Evolutionary conservation across 2,888 invertebrate genomes (phyloP), one percentile per base, ranked within the genome.

Genomic region (Druceiella hillmani): DNA sequence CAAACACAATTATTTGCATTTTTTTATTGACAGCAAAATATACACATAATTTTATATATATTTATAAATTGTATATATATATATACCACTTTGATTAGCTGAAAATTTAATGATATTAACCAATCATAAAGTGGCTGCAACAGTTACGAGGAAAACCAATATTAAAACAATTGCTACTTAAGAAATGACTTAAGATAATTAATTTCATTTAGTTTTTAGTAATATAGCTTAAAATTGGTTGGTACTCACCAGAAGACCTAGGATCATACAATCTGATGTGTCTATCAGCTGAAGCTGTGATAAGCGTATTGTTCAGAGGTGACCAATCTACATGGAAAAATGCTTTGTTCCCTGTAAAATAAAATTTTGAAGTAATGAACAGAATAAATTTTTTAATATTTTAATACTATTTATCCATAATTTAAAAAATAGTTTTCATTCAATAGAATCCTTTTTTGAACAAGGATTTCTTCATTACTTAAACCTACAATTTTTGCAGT

Each of bases 231-330:
- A 27, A 40, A 29, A 25, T 7, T 22, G 22, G 4, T n/a, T 9
- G 11, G 15, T 2, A 24, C 58, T 52, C 66, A 87, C 87, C 86
- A 66, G 79, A 82, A 26, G 87, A 85, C 61, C 95, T 75, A 1
- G 93, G 86, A 67, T 99, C 99, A 60, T 90, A 98, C 2, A 99
- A 66, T 36, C 97, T 75, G 41, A 98, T 74, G 59, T 91, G 87
- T 56, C 88, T 77, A 58, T 99, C 98, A 5, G 94, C 88, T 6
- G 94, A 93, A 2, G 87, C 88, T 2, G 95, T 82, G 3, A 98
- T 63, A 5, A 97, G 66, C 5, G 77, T 69, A 41, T 79, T 79
- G 51, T 78, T 86, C 12, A 87, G 55, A 0, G 79, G 77, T 1
- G 94, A 94, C 74, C 87, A 89, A 49, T 88, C 83, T 2, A 87